Evolutionary conservation across 2,113 vertebrate genomes (phyloP), one percentile per base, ranked within the genome.

Genomic region (Mugil cephalus): DNA sequence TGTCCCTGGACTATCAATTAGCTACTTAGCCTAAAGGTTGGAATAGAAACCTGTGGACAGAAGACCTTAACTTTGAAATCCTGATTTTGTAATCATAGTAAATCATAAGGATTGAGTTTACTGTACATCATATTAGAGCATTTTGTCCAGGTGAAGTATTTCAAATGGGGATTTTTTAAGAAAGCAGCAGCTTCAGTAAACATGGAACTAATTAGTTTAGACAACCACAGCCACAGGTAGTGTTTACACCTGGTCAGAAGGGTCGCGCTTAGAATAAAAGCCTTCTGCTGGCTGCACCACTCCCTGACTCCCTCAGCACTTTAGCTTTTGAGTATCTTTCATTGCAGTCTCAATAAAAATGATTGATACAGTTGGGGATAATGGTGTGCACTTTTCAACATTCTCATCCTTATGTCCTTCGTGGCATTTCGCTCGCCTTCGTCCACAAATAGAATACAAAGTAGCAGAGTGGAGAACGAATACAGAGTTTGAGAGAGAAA

Each of bases 1-100:
- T 55, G 66, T 79, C 66, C 53, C 43, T 21, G 43, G 56, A 64
- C 54, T 40, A 34, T 68, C 17, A 54, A 42, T 80, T 48, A 59
- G 9, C 35, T 30, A 18, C 62, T 80, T 42, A 66, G 36, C 30
- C 62, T 45, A n/a, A 47, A 56, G 50, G 59, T 66, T 67, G 30
- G 40, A 53, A 58, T 15, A 62, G 39, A 51, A 14, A 15, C 36
- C 6, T 35, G 42, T 18, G 43, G 10, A 17, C 46, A 15, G 4
- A 76, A 8, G 39, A 30, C 24, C 24, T 30, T 5, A 30, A 30
- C 24, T 30, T 5, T 30, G 24, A 30, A 30, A 30, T 30, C 5
- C 24, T 30, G 24, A 30, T 30, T 2, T 30, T 30, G 24, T 30
- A 30, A 30, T 30, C 24, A 30, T 3, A 30, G n/a, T n/a, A n/a